Evolutionary conservation across 53 echinoderm and acorn worm genomes (phyloP).

Genomic region (Echinometra lucunter): DNA sequence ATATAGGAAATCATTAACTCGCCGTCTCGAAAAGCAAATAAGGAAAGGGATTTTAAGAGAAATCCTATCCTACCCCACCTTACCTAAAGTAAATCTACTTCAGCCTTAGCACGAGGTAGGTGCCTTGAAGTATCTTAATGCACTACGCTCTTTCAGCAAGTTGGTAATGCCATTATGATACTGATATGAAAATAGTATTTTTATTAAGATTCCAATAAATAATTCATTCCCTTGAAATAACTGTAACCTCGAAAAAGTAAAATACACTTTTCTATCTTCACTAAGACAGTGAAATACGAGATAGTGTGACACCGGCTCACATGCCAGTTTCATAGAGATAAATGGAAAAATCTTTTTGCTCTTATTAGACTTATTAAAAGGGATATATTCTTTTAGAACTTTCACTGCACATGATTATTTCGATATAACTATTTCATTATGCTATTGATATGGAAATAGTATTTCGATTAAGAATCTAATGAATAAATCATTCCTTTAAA

Average conservation of each 20-base stretch:
- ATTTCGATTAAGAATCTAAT: neutral
- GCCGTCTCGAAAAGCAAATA: conserved; percentile 5
- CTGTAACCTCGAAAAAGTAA: neutral
- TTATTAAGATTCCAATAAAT: neutral
- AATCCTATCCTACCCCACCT: neutral
- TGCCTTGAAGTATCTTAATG: neutral
- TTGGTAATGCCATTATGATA: neutral
- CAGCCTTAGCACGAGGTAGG: neutral
- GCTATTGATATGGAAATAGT: neutral
- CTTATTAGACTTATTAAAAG: too few relatives aligned
- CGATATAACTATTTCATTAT: too few relatives aligned
- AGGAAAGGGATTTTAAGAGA: neutral
- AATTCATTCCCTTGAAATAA: neutral
- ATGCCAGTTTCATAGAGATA: too few relatives aligned
- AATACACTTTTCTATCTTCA: too few relatives aligned
- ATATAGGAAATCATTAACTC: conserved; percentile 26
- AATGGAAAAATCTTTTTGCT: too few relatives aligned
- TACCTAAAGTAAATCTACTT: neutral
- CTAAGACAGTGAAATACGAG: too few relatives aligned
- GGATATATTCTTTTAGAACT: too few relatives aligned
- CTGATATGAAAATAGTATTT: neutral
- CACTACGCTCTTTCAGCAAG: neutral
- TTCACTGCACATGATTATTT: too few relatives aligned
- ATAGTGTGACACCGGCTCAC: too few relatives aligned
- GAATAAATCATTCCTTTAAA: neutral